phyloP scores from a whole-genome alignment of 2,888 invertebrate genomes.

The Capitulum mitella region DNA sequence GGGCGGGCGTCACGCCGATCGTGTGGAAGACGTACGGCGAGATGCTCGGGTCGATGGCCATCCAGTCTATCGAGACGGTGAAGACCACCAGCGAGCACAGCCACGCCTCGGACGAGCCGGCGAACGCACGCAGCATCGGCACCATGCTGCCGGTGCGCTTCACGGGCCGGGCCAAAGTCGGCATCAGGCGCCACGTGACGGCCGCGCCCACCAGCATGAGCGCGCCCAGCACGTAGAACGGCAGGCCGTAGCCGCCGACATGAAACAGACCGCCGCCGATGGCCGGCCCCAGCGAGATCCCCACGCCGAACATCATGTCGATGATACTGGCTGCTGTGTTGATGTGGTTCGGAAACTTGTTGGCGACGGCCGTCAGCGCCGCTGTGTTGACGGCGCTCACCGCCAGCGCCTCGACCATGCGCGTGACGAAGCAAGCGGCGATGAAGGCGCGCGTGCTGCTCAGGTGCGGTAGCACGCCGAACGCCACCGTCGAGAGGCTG shows the following conservation, averaged over 20 bases:
- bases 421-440: slow-evolving; percentile 59
- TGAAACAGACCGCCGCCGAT: slow-evolving; percentile 67
- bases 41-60: slow-evolving; percentile 2
- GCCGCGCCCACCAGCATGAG: slow-evolving; percentile 60
- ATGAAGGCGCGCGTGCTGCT: slow-evolving; percentile 57
- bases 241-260: slow-evolving; percentile 69
- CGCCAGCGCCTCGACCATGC: slow-evolving; percentile 66
- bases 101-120: neutral
- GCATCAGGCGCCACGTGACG: slow-evolving; percentile 55
- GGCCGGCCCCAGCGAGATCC: slow-evolving; percentile 72
- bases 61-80: slow-evolving; percentile 10
- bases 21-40: neutral
- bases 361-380: slow-evolving; percentile 67
- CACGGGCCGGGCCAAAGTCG: slow-evolving; percentile 42
- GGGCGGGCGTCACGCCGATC: neutral
- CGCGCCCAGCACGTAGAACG: slow-evolving; percentile 65
- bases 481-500: slow-evolving; percentile 34
- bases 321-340: slow-evolving; percentile 66
- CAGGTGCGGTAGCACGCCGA: slow-evolving; percentile 58
- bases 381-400: slow-evolving; percentile 70
- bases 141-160: neutral
- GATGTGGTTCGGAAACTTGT: slow-evolving; percentile 65
- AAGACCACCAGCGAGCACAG: neutral
- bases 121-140: neutral
- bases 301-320: slow-evolving; percentile 70